These are phyloP conservation scores for Ischnus inquisitorius DNA, from an alignment of 2,888 invertebrate genomes.

Conservation along the genomic window DNA sequence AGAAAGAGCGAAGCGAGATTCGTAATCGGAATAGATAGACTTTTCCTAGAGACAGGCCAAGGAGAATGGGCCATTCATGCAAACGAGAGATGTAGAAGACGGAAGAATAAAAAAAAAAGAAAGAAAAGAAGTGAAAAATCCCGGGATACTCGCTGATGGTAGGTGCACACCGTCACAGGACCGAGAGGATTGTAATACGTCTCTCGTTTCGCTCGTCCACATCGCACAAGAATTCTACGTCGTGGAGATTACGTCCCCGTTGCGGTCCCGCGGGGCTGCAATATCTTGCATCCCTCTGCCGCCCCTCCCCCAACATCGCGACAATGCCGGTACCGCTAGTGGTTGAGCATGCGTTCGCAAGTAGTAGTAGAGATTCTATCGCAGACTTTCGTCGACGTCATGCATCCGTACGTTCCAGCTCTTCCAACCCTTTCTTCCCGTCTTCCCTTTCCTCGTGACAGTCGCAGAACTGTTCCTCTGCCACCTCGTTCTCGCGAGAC, in stretches of 20 bases:
- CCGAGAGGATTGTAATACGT: slow-evolving; percentile 83
- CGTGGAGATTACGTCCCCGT: slow-evolving; percentile 84
- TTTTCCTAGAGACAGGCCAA: slow-evolving; percentile 83
- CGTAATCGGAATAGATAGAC: slow-evolving; percentile 73
- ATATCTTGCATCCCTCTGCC: slow-evolving; percentile 85
- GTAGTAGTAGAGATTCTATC: slow-evolving; percentile 15
- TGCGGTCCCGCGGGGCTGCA: slow-evolving; percentile 85
- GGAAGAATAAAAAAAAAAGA: slow-evolving; percentile 51
- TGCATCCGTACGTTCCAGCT: slow-evolving; percentile 59
- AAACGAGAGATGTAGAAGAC: slow-evolving; percentile 72
- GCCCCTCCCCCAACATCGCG: slow-evolving; percentile 63
- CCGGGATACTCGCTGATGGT: slow-evolving; percentile 80
- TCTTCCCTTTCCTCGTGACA: slow-evolving; percentile 25
- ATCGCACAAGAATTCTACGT: slow-evolving; percentile 74
- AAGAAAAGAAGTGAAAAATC: slow-evolving; percentile 50
- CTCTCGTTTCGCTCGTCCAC: slow-evolving; percentile 74
- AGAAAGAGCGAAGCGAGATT: slow-evolving; percentile 63
- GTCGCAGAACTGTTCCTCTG: slow-evolving; percentile 22
- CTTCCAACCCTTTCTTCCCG: slow-evolving; percentile 24
- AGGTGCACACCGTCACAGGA: slow-evolving; percentile 72
- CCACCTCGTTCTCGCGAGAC: slow-evolving; percentile 12
- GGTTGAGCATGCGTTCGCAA: neutral
- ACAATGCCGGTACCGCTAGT: neutral
- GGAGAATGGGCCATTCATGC: slow-evolving; percentile 84
- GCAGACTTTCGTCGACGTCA: slow-evolving; percentile 52